Evolutionary conservation across 2,797 vertebrate species (phyloP), one percentile per base, ranked within the genome.

Genomic region (Manis crassicaudata): DNA sequence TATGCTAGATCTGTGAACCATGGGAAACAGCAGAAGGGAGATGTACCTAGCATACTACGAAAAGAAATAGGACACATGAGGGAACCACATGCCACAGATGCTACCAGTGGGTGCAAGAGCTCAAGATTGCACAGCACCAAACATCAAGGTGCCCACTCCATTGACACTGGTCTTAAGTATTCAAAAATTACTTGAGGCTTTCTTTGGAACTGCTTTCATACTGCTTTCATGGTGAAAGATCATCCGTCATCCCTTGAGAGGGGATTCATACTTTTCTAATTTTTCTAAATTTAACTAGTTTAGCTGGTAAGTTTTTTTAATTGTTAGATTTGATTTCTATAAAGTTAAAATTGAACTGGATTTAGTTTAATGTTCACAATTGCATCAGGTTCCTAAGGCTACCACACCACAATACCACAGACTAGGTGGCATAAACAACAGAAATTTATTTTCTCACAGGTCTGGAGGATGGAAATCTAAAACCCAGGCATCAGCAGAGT

Each of bases 141-240:
- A 65, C 8, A 29, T 60, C 40, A 73, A 58, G 65, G 12, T 56
- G 23, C 5, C 16, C 40, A 35, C 29, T 52, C 80, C 35, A 52
- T 54, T 18, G 8, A 76, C 46, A 79, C 21, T 81, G 50, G 77
- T 70, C 63, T 60, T 21, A 83, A 85, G 37, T 5, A 85, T 21
- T 75, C 73, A 56, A 90, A 92, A 40, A 0, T 7, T 50, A 88
- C 82, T 12, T n/a, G 54, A 88, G 27, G 17, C 58, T 94, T 89
- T 68, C 56, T 95, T 80, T 91, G 43, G 37, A 96, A 92, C 12
- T 79, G 5, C 21, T 96, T 94, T 87, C 90, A 46, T 46, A 46
- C 43, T 46, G 43, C 43, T 46, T 56, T 93, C 67, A 35, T 29
- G 17, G 21, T 52, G n/a, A 17, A 91, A 90, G 92, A 50, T 70